A percentile compares a stretch with the other conserved stretches of the same genome.
Evolutionary conservation across 35 echinoderm and acorn worm species (phyloP).

Genomic region (Lytechinus pictus): DNA sequence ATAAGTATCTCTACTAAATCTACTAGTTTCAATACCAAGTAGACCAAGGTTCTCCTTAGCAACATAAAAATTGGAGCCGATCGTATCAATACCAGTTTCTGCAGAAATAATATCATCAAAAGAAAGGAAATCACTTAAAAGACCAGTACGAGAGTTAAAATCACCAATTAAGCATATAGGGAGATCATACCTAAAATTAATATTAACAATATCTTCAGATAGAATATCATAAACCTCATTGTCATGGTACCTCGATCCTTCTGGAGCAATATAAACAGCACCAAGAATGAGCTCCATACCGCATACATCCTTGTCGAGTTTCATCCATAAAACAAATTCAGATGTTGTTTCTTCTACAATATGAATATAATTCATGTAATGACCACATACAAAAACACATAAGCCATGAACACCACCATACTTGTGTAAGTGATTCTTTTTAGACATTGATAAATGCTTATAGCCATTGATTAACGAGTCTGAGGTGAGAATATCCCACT

Average conservation of each 20-base stretch:
- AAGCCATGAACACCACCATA: neutral
- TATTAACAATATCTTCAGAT: neutral
- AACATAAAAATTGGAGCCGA: neutral
- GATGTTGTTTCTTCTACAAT: neutral
- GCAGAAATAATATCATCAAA: slow-evolving; percentile 7
- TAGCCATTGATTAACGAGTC: slow-evolving; percentile 15
- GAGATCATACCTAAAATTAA: neutral
- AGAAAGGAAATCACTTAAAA: slow-evolving; percentile 18
- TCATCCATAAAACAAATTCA: neutral
- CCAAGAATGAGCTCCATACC: neutral
- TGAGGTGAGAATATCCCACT: neutral
- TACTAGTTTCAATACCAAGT: slow-evolving; percentile 13
- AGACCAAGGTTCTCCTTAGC: neutral
- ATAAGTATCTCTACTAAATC: slow-evolving; percentile 27
- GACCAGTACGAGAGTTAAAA: slow-evolving; percentile 29
- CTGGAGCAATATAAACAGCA: neutral
- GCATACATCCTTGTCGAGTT: neutral
- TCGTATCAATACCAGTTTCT: slow-evolving; percentile 1
- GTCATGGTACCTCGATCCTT: neutral
- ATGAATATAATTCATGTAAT: neutral
- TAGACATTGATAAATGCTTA: neutral
- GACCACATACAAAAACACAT: slow-evolving; percentile 1
- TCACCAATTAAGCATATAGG: neutral
- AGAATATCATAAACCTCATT: slow-evolving; percentile 28
- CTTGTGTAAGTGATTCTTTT: neutral